These are phyloP conservation scores for Timema podura DNA, from an alignment of 2,888 invertebrate genomes.

Conservation along the genomic window DNA sequence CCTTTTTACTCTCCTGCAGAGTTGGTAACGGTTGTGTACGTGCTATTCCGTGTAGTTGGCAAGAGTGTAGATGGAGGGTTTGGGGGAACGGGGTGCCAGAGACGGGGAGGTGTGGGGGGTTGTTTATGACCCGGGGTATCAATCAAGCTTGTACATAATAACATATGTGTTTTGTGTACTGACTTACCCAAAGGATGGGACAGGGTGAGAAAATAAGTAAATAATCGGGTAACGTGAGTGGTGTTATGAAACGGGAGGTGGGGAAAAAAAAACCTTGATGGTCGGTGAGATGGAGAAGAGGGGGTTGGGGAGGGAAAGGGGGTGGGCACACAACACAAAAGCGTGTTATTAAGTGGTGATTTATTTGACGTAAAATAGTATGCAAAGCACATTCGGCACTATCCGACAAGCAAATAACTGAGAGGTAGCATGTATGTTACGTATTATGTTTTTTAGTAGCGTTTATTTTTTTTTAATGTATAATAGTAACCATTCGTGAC, in stretches of 20 bases:
- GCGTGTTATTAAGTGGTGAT: conserved; percentile 28
- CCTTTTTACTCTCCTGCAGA: neutral
- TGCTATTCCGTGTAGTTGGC: neutral
- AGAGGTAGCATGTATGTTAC: no score
- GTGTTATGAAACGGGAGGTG: neutral
- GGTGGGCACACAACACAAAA: conserved; percentile 10
- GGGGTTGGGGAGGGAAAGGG: neutral
- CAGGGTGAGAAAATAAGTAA: conserved; percentile 16
- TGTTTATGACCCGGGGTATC: conserved; percentile 14
- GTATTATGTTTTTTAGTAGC: no score
- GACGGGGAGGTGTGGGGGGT: neutral
- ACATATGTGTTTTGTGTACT: conserved; percentile 15
- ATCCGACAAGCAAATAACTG: no score
- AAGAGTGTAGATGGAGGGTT: neutral
- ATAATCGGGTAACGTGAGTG: no score
- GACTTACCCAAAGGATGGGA: conserved; percentile 4
- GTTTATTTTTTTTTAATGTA: no score
- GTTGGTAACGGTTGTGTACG: neutral
- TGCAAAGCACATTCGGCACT: conserved; percentile 28
- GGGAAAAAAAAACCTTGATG: neutral
- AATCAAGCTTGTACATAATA: neutral
- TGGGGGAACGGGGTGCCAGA: neutral
- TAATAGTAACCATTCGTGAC: no score
- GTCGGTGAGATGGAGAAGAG: neutral
- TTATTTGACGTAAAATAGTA: conserved; percentile 28